Percentiles rank a stretch among this genome's conserved stretches.
These are phyloP conservation scores for Lepus americanus DNA, from an alignment of 2,113 vertebrate genomes.

Conservation along the genomic window DNA sequence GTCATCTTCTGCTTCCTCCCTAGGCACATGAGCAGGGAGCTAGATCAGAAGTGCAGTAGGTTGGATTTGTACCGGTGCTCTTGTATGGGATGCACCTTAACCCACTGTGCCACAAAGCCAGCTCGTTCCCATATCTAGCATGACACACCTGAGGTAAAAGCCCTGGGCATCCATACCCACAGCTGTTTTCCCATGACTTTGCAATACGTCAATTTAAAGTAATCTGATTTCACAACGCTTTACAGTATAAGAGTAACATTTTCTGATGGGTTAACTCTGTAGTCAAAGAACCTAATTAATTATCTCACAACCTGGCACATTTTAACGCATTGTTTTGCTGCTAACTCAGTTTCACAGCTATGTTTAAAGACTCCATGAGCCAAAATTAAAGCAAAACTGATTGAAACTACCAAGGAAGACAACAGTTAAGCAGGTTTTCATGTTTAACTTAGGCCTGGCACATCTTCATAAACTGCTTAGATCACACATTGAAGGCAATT, in stretches of 20 bases:
- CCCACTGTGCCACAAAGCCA: background rate
- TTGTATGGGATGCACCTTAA: too few relatives aligned
- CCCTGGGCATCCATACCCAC: background rate
- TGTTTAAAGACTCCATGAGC: background rate
- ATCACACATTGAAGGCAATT: background rate
- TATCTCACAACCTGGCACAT: background rate
- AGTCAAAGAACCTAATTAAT: background rate
- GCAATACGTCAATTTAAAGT: background rate
- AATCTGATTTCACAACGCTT: constrained; percentile 27
- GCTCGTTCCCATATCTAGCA: background rate
- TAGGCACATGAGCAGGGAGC: too few relatives aligned
- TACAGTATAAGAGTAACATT: background rate
- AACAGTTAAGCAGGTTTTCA: background rate
- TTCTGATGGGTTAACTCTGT: constrained; percentile 46
- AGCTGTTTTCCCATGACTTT: background rate
- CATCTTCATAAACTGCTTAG: background rate
- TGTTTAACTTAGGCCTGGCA: background rate
- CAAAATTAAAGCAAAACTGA: background rate
- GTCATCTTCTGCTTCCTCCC: too few relatives aligned
- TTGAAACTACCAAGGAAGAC: background rate
- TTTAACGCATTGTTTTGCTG: background rate
- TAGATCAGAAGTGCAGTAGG: too few relatives aligned
- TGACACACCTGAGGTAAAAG: background rate
- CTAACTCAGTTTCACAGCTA: background rate
- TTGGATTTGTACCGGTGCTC: too few relatives aligned